Conservation (phyloP, 2,797 vertebrate species). For the Labeo calbasu region DNA sequence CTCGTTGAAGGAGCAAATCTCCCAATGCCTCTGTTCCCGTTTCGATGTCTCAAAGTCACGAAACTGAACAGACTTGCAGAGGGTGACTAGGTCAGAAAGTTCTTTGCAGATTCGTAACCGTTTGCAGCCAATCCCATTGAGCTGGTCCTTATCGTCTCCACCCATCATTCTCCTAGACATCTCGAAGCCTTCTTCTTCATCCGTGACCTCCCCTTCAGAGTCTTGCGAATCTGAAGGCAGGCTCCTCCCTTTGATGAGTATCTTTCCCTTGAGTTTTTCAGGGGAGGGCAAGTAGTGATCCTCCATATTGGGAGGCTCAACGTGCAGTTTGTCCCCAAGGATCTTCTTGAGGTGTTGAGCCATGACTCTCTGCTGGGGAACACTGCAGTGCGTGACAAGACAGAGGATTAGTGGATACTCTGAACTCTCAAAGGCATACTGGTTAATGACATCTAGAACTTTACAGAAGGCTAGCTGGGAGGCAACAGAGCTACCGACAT, state of each 20-base stretch:
- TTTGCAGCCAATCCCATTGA: constrained; percentile 78
- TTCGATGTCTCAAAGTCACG: constrained; percentile 87
- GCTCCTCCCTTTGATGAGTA: constrained; percentile 89
- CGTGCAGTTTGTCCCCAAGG: constrained; percentile 85
- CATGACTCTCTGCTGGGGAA: constrained; percentile 85
- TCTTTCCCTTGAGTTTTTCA: constrained; percentile 88
- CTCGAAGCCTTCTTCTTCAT: constrained; percentile 89
- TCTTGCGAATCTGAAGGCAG: constrained; percentile 78
- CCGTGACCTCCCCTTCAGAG: constrained; percentile 86
- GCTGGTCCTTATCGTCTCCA: constrained; percentile 79
- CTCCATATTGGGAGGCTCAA: constrained; percentile 78
- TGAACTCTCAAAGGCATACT: constrained; percentile 88
- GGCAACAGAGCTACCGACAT: constrained; percentile 84
- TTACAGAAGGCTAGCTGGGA: constrained; percentile 86
- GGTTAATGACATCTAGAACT: constrained; percentile 87
- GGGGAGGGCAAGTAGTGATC: constrained; percentile 88
- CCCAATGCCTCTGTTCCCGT: constrained; percentile 87
- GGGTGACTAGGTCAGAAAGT: constrained; percentile 87
- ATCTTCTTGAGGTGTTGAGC: constrained; percentile 90
- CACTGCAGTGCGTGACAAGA: constrained; percentile 87
- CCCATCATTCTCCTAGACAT: constrained; percentile 81
- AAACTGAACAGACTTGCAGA: constrained; percentile 88
- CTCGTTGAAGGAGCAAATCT: constrained; percentile 92
- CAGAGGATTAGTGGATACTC: constrained; percentile 91
- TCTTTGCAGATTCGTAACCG: constrained; percentile 83